Base-by-base conservation (phyloP, 2,113 vertebrate species). In the Mugil cephalus region DNA sequence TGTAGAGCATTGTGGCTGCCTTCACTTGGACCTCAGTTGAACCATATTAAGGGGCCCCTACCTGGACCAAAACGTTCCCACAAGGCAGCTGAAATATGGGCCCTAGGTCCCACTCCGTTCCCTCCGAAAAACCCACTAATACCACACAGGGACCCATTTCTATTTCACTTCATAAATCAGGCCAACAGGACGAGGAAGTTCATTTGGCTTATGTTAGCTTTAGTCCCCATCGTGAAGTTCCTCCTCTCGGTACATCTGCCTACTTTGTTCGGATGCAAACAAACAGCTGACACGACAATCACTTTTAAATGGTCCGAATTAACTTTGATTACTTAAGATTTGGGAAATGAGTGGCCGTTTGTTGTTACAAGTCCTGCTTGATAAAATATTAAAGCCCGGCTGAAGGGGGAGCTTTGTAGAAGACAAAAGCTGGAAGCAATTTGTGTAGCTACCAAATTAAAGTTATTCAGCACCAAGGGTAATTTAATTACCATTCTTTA, bases 401-500 rank as follows among this genome's bases (percentile, higher is more conserved):
- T 90, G 74, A 91, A 92, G 79, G 62, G 83, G 79, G 52, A 74
- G 84, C 83, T 89, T 93, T 90, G 90, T 87, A 43, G 78, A 91
- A 89, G 84, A 93, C 83, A 92, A 93, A 91, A 92, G 88, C 93
- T 95, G 94, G 93, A 94, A 94, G 89, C 94, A 93, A 95, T 95
- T 95, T 94, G 93, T 81, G 84, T 90, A 78, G 92, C 92, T 89
- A 91, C 92, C 91, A 95, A 93, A 95, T 95, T 93, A 93, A 94
- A 93, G 92, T 93, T 93, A 93, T 94, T 93, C 93, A 91, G 87
- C 91, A 92, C 92, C 92, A 90, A 92, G 90, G 89, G 93, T 94
- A 93, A 93, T 94, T 94, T 93, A 95, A 95, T 95, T 95, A 94
- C 92, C 92, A 93, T 93, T 94, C 92, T 94, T 94, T 93, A 94